Evolutionary conservation across 1,140 invertebrate genomes (phyloP).

Genomic region (Eulimnadia texana): DNA sequence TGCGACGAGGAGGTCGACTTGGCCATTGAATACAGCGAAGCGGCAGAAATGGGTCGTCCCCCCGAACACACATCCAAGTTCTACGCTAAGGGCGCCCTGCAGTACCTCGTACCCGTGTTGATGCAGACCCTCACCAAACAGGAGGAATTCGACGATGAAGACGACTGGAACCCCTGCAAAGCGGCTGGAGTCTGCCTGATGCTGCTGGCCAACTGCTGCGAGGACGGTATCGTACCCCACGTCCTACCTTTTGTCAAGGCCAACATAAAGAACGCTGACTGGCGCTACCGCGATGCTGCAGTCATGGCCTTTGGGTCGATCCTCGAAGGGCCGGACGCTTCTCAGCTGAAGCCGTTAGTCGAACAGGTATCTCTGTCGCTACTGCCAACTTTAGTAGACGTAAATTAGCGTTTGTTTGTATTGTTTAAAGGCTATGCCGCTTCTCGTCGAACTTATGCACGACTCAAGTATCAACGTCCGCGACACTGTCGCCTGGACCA

Average conservation of each 20-base stretch:
- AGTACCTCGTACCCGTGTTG: conserved; percentile 86
- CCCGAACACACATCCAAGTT: conserved; percentile 46
- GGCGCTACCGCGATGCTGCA: conserved; percentile 91
- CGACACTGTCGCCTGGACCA: conserved; percentile 96
- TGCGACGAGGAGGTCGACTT: conserved; percentile 98
- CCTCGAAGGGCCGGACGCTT: conserved; percentile 77
- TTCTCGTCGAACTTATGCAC: conserved; percentile 84
- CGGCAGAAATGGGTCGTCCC: conserved; percentile 75
- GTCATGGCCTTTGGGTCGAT: conserved; percentile 97
- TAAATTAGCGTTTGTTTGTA: too few relatives aligned
- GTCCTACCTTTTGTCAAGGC: conserved; percentile 94
- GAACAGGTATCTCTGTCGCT: conserved; percentile 53
- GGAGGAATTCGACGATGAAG: conserved; percentile 70
- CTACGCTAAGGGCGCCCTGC: conserved; percentile 92
- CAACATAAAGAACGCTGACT: conserved; percentile 86
- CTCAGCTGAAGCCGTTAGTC: conserved; percentile 77
- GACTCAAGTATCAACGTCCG: conserved; percentile 83
- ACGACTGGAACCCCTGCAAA: conserved; percentile 99
- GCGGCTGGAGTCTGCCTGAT: conserved; percentile 98
- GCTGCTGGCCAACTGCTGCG: conserved; percentile 90
- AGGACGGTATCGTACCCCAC: conserved; percentile 89
- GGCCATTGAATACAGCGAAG: conserved; percentile 86
- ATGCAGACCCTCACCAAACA: conserved; percentile 91
- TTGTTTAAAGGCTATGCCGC: conserved; percentile 58
- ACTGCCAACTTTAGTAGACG: too few relatives aligned